Percentiles rank a stretch among this genome's conserved stretches.
phyloP scores from a whole-genome alignment of 2,113 vertebrate species.

The Chauna torquata region DNA sequence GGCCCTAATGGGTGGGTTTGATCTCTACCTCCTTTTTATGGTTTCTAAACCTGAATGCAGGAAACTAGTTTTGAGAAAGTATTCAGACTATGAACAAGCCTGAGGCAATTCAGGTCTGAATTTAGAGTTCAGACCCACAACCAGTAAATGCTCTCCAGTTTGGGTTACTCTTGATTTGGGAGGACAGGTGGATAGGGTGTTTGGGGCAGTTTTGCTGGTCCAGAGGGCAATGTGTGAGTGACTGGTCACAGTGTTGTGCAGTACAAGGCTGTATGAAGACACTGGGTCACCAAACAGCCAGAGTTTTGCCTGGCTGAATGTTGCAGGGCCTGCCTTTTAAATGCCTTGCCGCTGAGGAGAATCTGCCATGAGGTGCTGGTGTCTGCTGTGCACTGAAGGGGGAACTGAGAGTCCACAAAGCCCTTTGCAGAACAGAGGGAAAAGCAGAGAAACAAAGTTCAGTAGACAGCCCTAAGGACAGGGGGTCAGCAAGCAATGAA shows the following conservation, averaged over 20 bases:
- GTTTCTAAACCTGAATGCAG: neutral
- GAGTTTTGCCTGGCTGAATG: neutral
- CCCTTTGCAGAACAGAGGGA: neutral
- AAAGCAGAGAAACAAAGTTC: neutral
- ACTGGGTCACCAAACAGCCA: slow-evolving; percentile 19
- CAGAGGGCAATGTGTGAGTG: neutral
- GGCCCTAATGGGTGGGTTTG: neutral
- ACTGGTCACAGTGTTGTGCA: neutral
- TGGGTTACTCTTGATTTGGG: neutral
- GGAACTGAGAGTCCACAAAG: neutral
- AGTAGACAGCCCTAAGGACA: neutral
- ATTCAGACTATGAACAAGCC: neutral
- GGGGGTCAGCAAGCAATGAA: neutral
- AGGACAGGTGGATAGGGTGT: neutral
- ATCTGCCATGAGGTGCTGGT: neutral
- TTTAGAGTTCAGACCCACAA: neutral
- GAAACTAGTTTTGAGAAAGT: neutral
- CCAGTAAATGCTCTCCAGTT: neutral
- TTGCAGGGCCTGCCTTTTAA: neutral
- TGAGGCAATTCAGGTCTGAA: neutral
- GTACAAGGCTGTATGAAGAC: slow-evolving; percentile 36
- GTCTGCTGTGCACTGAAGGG: neutral
- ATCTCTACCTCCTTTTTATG: neutral
- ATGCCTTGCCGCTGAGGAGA: neutral
- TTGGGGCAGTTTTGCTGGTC: neutral